phyloP scores from a whole-genome alignment of 2,797 vertebrate species.

The Hippopotamyrus pictus region DNA sequence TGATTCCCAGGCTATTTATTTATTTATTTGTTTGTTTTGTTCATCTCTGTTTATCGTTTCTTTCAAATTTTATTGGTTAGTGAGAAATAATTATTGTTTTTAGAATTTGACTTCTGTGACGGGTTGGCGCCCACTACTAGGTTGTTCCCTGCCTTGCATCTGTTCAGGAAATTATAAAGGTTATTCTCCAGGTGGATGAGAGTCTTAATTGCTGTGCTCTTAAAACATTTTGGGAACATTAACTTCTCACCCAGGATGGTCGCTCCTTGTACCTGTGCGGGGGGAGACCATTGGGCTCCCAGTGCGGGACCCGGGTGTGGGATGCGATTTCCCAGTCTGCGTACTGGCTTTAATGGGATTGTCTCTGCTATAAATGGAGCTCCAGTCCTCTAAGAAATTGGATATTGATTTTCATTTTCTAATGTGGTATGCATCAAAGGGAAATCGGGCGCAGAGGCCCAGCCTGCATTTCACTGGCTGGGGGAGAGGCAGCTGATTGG shows the following conservation, averaged over 20 bases:
- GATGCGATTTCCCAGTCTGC: not conserved
- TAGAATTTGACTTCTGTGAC: not conserved
- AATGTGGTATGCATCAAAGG: conserved; percentile 19
- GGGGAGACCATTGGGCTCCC: not conserved
- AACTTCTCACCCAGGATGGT: not conserved
- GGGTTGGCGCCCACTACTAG: not conserved
- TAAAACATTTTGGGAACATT: not conserved
- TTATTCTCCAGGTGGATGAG: not conserved
- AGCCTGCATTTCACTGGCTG: not conserved
- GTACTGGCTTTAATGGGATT: conserved; percentile 21
- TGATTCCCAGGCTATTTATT: not conserved
- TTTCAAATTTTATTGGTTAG: not conserved
- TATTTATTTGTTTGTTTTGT: not conserved
- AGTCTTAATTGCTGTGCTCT: not conserved
- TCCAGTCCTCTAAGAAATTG: conserved; percentile 32
- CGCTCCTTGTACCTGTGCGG: not conserved
- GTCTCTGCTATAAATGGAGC: conserved; percentile 23
- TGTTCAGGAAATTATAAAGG: not conserved
- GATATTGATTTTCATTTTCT: conserved; percentile 37
- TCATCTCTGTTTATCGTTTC: not conserved
- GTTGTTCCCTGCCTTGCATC: not conserved
- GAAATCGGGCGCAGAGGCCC: not conserved
- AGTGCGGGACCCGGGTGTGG: not conserved
- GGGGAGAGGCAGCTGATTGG: not conserved
- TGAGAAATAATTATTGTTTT: not conserved